phyloP scores from a whole-genome alignment of 1,140 invertebrate genomes.

The Heliconius nattereri region DNA sequence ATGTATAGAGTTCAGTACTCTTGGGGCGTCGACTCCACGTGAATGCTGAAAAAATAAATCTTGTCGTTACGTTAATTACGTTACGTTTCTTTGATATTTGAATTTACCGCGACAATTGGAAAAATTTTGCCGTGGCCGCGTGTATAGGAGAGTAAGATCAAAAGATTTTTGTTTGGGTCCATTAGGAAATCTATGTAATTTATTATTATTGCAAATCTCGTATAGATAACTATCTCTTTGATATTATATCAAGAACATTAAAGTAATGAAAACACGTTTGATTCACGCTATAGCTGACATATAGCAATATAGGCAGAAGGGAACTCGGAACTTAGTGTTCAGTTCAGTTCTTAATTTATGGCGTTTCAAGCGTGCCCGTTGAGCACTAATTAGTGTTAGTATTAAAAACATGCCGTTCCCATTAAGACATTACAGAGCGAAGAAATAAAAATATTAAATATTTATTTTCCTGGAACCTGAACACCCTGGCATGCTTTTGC shows the following conservation, averaged over 20 bases:
- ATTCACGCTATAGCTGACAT: too few species aligned
- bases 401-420: too few species aligned
- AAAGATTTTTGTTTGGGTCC: background rate
- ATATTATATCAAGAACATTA: background rate
- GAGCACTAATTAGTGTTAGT: too few species aligned
- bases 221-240: background rate
- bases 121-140: background rate
- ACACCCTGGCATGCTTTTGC: too few species aligned
- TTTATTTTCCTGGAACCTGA: too few species aligned
- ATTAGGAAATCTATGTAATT: background rate
- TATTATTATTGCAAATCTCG: background rate
- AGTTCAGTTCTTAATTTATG: too few species aligned
- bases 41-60: conserved; percentile 3
- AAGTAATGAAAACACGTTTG: background rate
- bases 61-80: conserved; percentile 11
- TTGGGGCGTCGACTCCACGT: background rate
- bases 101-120: background rate
- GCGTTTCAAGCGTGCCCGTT: too few species aligned
- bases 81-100: conserved; percentile 12
- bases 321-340: too few species aligned
- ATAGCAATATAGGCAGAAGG: too few species aligned
- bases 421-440: too few species aligned
- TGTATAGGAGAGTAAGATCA: background rate
- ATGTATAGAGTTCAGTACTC: conserved; percentile 11
- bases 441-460: too few species aligned